Conservation (phyloP, 2,797 vertebrate genomes). For the Acipenser transmontanus region DNA sequence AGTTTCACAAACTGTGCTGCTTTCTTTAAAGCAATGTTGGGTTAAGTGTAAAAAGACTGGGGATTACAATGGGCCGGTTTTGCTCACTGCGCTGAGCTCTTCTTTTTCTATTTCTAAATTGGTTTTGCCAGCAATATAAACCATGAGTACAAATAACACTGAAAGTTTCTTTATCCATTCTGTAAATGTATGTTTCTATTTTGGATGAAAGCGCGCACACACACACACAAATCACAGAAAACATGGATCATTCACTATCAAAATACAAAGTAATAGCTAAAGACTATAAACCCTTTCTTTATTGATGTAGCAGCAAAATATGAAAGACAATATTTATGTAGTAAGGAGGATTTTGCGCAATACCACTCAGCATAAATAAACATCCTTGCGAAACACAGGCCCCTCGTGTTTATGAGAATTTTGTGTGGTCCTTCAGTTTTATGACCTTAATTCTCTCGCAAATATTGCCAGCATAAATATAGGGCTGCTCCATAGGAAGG, state of each 20-base stretch:
- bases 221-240: conserved; percentile 35
- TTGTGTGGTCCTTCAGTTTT: conserved; percentile 93
- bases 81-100: too few relatives aligned
- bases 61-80: too few relatives aligned
- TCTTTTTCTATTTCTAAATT: too few relatives aligned
- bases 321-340: conserved; percentile 44
- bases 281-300: conserved; percentile 36
- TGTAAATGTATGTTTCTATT: too few relatives aligned
- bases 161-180: too few relatives aligned
- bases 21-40: too few relatives aligned
- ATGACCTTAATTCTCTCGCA: conserved; percentile 88
- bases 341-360: conserved; percentile 35
- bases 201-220: neutral
- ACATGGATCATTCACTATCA: conserved; percentile 30
- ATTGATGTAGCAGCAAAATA: conserved; percentile 28
- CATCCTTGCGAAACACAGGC: conserved; percentile 38
- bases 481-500: conserved; percentile 73
- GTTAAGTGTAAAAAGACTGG: too few relatives aligned
- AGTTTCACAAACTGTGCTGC: too few relatives aligned
- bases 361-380: conserved; percentile 52
- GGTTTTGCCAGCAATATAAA: too few relatives aligned
- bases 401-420: conserved; percentile 73
- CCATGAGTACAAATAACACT: too few relatives aligned
- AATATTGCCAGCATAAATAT: conserved; percentile 99
- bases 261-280: conserved; percentile 38